phyloP scores from a whole-genome alignment of 2,888 invertebrate species.

The Dicyrtomina minuta region DNA sequence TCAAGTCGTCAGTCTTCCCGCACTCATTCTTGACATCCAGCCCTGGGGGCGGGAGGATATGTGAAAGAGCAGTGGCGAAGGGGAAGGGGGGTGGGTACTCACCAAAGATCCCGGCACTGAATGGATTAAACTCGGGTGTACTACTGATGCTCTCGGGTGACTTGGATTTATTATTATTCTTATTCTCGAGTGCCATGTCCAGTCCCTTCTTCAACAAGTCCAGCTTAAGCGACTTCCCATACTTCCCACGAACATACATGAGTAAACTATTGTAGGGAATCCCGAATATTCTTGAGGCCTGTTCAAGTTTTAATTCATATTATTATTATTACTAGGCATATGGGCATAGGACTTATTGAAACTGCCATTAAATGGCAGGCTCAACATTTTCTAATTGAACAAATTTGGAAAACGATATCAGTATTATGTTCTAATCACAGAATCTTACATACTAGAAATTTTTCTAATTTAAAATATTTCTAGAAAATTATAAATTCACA shows the following conservation, averaged over 20 bases:
- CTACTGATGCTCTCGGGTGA: slow-evolving; percentile 35
- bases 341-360: no score
- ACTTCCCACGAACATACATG: slow-evolving; percentile 90
- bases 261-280: slow-evolving; percentile 90
- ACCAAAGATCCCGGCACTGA: slow-evolving; percentile 43
- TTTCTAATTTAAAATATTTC: no score
- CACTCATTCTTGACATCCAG: slow-evolving; percentile 20
- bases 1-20: slow-evolving; percentile 30
- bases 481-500: no score
- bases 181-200: slow-evolving; percentile 49
- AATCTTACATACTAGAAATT: no score
- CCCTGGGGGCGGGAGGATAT: slow-evolving; percentile 44
- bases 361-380: no score
- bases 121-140: slow-evolving; percentile 48
- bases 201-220: slow-evolving; percentile 80
- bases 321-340: no score
- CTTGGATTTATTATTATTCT: slow-evolving; percentile 37
- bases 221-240: slow-evolving; percentile 86
- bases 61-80: slow-evolving; percentile 45
- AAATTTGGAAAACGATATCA: no score
- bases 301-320: no score
- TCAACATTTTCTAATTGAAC: no score
- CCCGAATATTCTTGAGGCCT: slow-evolving; percentile 85
- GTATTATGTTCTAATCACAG: no score
- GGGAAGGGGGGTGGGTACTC: slow-evolving; percentile 49